Evolutionary conservation across 1,140 invertebrate species (phyloP).

Genomic region (Potamilus streckersoni): DNA sequence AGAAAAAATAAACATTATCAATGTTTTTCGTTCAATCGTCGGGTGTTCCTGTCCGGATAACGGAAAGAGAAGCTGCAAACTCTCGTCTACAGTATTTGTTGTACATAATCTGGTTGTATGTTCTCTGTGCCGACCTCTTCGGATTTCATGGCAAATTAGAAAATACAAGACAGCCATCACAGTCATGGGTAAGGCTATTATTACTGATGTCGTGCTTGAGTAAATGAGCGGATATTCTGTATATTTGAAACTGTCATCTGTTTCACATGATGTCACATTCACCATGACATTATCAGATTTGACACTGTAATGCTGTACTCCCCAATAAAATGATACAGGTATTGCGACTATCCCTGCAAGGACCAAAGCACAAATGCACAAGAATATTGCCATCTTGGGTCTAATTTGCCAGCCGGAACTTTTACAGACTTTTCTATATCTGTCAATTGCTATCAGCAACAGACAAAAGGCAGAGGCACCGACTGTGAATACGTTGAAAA

Average conservation of each 20-base stretch:
- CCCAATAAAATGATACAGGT: too few relatives aligned
- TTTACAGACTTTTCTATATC: slow-evolving; percentile 39
- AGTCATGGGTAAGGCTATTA: slow-evolving; percentile 5
- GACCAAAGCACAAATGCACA: not conserved
- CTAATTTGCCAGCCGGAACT: slow-evolving; percentile 36
- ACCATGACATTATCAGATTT: not conserved
- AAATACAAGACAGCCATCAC: slow-evolving; percentile 16
- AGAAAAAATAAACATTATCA: slow-evolving; percentile 16
- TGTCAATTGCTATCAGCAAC: slow-evolving; percentile 37
- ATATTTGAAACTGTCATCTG: not conserved
- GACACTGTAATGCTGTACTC: not conserved
- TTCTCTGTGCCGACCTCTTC: not conserved
- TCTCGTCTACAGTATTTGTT: not conserved
- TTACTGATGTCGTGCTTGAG: not conserved
- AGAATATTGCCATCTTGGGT: not conserved
- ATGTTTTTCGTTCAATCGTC: slow-evolving; percentile 2
- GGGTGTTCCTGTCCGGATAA: too few relatives aligned
- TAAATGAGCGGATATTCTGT: slow-evolving; percentile 7
- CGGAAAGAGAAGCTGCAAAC: not conserved
- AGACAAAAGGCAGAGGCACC: slow-evolving; percentile 37
- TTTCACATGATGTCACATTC: slow-evolving; percentile 30
- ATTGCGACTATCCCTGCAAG: too few relatives aligned
- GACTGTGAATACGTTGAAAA: slow-evolving; percentile 42
- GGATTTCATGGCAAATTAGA: not conserved
- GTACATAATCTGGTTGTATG: not conserved